These are phyloP conservation scores for Julus scandinavius DNA, from an alignment of 2,888 invertebrate genomes.

Conservation along the genomic window DNA sequence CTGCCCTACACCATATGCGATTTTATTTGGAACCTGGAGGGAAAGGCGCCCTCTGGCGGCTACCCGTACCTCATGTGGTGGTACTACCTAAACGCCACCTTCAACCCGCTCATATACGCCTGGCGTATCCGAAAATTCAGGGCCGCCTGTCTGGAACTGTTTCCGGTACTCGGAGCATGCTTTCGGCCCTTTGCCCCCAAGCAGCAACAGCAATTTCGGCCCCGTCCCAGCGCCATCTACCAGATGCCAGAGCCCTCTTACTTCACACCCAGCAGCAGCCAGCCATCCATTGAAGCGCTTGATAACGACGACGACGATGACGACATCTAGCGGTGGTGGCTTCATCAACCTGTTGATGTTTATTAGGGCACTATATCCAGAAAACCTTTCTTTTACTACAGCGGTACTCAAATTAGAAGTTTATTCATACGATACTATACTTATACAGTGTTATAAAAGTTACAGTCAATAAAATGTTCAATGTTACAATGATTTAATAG, in stretches of 20 bases:
- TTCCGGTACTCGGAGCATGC: background rate
- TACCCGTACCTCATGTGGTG: conserved; percentile 60
- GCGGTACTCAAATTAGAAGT: too few species aligned
- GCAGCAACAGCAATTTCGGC: conserved; percentile 32
- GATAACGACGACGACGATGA: conserved; percentile 25
- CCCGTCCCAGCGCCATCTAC: conserved; percentile 44
- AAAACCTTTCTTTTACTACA: too few species aligned
- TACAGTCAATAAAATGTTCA: too few species aligned
- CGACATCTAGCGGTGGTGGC: background rate
- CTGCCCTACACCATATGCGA: conserved; percentile 61
- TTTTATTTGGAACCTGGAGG: conserved; percentile 58
- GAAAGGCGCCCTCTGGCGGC: conserved; percentile 51
- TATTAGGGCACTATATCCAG: too few species aligned
- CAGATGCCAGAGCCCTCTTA: conserved; percentile 46
- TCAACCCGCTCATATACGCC: conserved; percentile 63
- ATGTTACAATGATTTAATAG: too few species aligned
- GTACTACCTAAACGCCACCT: conserved; percentile 62
- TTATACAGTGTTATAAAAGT: too few species aligned
- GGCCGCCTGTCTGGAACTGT: conserved; percentile 8
- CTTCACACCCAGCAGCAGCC: conserved; percentile 41
- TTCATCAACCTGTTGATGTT: too few species aligned
- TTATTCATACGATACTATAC: too few species aligned
- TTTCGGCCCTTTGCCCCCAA: background rate
- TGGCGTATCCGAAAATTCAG: conserved; percentile 62
- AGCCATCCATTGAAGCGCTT: background rate